Base-by-base conservation (phyloP, 2,797 vertebrate genomes). In the Nothura maculosa region DNA sequence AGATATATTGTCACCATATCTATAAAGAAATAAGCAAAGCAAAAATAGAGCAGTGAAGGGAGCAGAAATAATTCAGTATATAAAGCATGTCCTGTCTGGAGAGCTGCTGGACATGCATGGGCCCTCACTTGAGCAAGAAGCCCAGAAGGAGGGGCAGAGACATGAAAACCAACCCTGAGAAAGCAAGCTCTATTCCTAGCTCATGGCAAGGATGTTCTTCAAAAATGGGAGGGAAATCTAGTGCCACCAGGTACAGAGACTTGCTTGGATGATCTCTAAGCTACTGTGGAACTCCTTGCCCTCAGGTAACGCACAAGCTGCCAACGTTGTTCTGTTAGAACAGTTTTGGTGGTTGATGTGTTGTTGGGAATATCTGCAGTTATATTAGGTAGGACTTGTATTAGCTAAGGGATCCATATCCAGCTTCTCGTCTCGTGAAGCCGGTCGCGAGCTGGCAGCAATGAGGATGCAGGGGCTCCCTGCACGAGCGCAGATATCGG, bases 401-500 rank as follows among this genome's bases (percentile, higher is more conserved):
- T 43, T 68, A 43, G 63, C 34, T 57, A 52, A 66, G 52, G 7
- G 14, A 21, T 36, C 13, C 67, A 72, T 3, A 72, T 6, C 18
- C 12, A 62, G 5, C 8, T 63, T 11, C 14, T 75, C 50, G 30
- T 52, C 3, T 9, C 43, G 15, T 60, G 19, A n/a, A 82, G 32
- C 9, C 9, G 45, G 2, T 40, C 57, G 48, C 25, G 25, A 14
- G 43, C 61, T 36, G 38, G 72, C 4, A 54, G 20, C 6, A 48
- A 7, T 2, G 32, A 9, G 7, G 6, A 42, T 30, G 30, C 27
- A 69, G 38, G 11, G 78, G 58, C 17, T 43, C 17, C 6, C 10
- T 47, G 15, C 18, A 20, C 0, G 1, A 6, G 2, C 2, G 0
- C 21, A 54, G 36, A 10, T 20, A 12, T 54, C 28, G 58, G 45